These are phyloP conservation scores for Danio aesculapii DNA, from an alignment of 2,797 vertebrate species.

Conservation along the genomic window DNA sequence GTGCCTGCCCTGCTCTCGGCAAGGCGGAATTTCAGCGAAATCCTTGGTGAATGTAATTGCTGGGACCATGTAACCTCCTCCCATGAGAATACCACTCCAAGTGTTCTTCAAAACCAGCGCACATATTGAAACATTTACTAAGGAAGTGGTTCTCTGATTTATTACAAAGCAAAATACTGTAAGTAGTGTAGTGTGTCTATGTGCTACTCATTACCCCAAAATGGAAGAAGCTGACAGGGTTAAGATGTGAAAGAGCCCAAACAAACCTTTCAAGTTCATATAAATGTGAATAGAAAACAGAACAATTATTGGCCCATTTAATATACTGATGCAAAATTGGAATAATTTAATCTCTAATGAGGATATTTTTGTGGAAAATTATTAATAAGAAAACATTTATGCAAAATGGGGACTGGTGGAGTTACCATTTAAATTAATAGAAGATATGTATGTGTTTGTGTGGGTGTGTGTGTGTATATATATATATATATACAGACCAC, in stretches of 20 bases:
- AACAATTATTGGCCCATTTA: background rate
- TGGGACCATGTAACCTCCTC: slow-evolving; percentile 57
- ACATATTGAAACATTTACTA: slow-evolving; percentile 67
- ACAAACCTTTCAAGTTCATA: slow-evolving; percentile 31
- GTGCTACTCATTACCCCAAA: slow-evolving; percentile 57
- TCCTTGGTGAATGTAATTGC: slow-evolving; percentile 41
- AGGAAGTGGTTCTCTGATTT: slow-evolving; percentile 66
- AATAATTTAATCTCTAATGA: background rate
- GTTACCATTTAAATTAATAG: too few relatives aligned
- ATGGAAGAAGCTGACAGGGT: slow-evolving; percentile 55
- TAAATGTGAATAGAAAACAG: background rate
- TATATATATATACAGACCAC: too few relatives aligned
- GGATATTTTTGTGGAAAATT: background rate
- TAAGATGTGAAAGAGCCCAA: slow-evolving; percentile 48
- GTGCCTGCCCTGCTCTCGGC: background rate
- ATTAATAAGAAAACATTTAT: background rate
- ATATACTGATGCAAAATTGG: background rate
- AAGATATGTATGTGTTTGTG: too few relatives aligned
- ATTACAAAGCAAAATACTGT: slow-evolving; percentile 66
- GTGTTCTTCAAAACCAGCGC: slow-evolving; percentile 61
- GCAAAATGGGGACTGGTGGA: background rate
- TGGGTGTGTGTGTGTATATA: too few relatives aligned
- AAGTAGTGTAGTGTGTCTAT: slow-evolving; percentile 54
- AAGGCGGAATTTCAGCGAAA: slow-evolving; percentile 44
- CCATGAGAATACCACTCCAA: slow-evolving; percentile 57